A percentile compares a stretch with the other conserved stretches of the same genome.
Conservation (phyloP, 2,888 invertebrate genomes). For the Chesias legatella region DNA sequence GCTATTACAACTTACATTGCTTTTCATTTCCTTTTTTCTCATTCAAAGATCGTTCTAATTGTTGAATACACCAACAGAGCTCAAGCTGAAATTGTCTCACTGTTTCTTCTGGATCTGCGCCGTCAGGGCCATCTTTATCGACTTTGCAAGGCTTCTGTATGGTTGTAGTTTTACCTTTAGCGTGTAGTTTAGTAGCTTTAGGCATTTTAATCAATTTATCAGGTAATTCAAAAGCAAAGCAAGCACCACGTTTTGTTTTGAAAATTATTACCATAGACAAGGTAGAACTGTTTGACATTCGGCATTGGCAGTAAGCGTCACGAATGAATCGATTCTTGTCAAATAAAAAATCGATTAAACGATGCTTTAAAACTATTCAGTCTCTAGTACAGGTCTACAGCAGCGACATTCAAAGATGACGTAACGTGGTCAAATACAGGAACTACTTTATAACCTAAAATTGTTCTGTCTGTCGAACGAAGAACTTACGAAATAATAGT, state of each 20-base stretch:
- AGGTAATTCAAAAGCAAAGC: constrained; percentile 5
- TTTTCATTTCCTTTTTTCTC: constrained; percentile 82
- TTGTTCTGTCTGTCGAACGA: constrained; percentile 27
- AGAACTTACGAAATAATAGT: constrained; percentile 50
- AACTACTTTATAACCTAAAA: constrained; percentile 53
- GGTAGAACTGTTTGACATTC: too few species aligned
- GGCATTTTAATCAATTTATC: constrained; percentile 47
- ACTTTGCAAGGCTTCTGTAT: constrained; percentile 61
- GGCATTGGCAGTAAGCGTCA: too few species aligned
- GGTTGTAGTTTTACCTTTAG: constrained; percentile 60
- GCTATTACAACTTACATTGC: constrained; percentile 68
- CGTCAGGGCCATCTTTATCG: constrained; percentile 47
- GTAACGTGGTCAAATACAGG: constrained; percentile 39
- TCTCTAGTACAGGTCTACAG: constrained; percentile 14
- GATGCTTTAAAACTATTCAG: too few species aligned
- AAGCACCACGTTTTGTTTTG: constrained; percentile 48
- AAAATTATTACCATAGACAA: constrained; percentile 18
- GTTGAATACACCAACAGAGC: constrained; percentile 89
- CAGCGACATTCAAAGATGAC: constrained; percentile 38
- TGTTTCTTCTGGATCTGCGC: constrained; percentile 67
- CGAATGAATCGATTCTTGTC: too few species aligned
- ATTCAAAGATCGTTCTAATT: constrained; percentile 81
- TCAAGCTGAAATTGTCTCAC: constrained; percentile 87
- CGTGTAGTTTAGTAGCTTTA: constrained; percentile 68
- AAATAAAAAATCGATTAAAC: too few species aligned